These are phyloP conservation scores for Alligator mississippiensis DNA, from an alignment of 2,113 vertebrate genomes.

Conservation along the genomic window DNA sequence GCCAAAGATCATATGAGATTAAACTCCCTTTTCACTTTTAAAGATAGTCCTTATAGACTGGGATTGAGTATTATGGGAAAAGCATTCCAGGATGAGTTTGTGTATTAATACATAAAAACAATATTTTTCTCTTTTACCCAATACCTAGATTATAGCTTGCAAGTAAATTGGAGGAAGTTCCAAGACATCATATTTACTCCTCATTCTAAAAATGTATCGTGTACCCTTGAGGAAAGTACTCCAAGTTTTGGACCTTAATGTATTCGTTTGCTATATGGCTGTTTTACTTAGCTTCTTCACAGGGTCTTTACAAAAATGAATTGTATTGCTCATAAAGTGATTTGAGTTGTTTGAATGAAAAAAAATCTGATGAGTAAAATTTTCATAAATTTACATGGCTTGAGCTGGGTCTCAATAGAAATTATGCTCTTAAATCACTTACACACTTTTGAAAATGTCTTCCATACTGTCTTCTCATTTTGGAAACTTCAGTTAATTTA, in stretches of 20 bases:
- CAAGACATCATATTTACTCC: not conserved
- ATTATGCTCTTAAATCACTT: too few relatives aligned
- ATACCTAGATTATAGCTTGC: not conserved
- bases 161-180: not conserved
- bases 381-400: too few relatives aligned
- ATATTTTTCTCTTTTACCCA: not conserved
- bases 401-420: too few relatives aligned
- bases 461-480: not conserved
- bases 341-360: not conserved
- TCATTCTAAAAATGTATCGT: not conserved
- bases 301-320: not conserved
- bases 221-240: not conserved
- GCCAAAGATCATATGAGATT: fast-evolving
- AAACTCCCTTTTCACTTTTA: not conserved
- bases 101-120: not conserved
- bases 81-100: fast-evolving
- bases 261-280: not conserved
- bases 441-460: too few relatives aligned
- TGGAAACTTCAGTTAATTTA: slow-evolving; percentile 1
- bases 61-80: not conserved
- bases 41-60: not conserved
- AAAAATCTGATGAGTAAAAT: not conserved
- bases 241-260: not conserved
- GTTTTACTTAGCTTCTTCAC: not conserved
- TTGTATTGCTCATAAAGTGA: not conserved